phyloP scores from a whole-genome alignment of 2,113 vertebrate genomes.

The Cinclus cinclus region DNA sequence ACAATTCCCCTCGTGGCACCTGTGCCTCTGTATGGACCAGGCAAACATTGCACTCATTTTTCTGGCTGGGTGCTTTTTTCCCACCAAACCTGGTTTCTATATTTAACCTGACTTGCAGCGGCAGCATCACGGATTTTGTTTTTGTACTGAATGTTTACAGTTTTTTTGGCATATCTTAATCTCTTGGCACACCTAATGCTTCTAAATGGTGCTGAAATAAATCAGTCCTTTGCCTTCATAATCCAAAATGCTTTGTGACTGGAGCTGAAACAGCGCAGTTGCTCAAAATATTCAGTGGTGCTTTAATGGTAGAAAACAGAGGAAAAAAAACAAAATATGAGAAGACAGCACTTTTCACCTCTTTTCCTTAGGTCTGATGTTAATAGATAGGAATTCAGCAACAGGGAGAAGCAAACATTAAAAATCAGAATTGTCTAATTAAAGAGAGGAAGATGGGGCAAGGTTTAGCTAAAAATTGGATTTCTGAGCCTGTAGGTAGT shows the following conservation, averaged over 20 bases:
- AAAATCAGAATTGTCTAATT: not conserved
- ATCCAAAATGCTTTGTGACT: not conserved
- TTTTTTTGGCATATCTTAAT: not conserved
- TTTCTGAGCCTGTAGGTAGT: not conserved
- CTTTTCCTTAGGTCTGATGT: not conserved
- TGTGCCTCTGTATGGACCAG: not conserved
- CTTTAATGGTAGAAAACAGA: not conserved
- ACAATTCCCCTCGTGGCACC: not conserved
- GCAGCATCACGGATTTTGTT: not conserved
- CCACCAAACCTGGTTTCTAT: not conserved
- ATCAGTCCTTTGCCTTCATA: not conserved
- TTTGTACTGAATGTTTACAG: slow-evolving; percentile 7
- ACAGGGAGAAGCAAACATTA: fast-evolving
- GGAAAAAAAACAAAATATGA: not conserved
- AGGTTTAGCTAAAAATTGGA: not conserved
- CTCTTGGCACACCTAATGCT: not conserved
- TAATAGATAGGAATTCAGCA: not conserved
- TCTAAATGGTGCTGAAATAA: slow-evolving; percentile 2
- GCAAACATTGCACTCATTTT: not conserved
- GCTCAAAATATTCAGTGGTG: not conserved
- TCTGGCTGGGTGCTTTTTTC: not conserved
- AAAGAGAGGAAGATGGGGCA: not conserved
- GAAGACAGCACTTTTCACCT: not conserved
- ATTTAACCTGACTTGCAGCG: slow-evolving; percentile 4
- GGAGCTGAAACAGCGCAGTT: not conserved